These are phyloP conservation scores for Excalfactoria chinensis DNA, from an alignment of 2,113 vertebrate genomes.

Conservation along the genomic window DNA sequence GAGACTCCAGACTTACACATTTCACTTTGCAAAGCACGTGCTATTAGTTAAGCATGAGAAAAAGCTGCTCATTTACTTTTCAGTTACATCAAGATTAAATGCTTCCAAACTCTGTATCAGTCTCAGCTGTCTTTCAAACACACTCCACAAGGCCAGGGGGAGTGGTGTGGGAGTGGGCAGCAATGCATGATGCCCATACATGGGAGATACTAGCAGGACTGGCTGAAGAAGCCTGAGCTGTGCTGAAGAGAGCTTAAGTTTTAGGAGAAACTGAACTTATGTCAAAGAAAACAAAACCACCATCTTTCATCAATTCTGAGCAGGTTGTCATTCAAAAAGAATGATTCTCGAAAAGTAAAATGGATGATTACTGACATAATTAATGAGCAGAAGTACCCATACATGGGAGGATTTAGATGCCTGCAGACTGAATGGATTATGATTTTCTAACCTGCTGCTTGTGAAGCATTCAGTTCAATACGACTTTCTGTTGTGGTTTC, in stretches of 20 bases:
- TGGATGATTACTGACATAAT: not conserved
- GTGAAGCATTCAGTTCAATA: not conserved
- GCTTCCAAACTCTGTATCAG: not conserved
- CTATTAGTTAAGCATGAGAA: conserved; percentile 43
- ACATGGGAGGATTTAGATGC: not conserved
- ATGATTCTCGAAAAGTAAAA: not conserved
- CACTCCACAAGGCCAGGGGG: not conserved
- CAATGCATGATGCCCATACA: not conserved
- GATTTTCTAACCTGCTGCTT: conserved; percentile 20
- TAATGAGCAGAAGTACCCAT: not conserved
- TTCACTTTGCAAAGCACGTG: conserved; percentile 10
- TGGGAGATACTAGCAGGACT: not conserved
- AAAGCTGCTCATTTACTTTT: conserved; percentile 34
- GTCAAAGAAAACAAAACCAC: not conserved
- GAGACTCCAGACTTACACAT: not conserved
- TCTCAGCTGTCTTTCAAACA: not conserved
- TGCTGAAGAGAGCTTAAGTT: not conserved
- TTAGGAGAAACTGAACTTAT: not conserved
- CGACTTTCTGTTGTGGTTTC: not conserved
- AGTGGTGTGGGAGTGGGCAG: not conserved
- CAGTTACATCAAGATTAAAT: conserved; percentile 10
- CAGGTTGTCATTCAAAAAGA: conserved; percentile 11
- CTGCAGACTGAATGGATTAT: conserved; percentile 12
- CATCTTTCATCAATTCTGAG: not conserved
- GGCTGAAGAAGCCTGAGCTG: not conserved